Conservation (phyloP, 2,888 invertebrate species). For the Clistopyga incitator region DNA sequence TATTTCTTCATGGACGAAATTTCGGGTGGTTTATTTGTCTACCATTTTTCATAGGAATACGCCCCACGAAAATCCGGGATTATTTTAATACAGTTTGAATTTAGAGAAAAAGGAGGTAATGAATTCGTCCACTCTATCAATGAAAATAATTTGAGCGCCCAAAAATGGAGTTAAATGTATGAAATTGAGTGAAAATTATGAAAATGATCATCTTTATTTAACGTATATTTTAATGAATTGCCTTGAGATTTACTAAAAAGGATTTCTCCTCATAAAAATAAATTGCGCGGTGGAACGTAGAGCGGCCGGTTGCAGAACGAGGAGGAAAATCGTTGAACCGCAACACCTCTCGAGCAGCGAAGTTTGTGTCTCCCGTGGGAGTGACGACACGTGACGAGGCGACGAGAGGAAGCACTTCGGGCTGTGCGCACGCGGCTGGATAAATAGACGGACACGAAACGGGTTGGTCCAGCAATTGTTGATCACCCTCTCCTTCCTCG, state of each 20-base stretch:
- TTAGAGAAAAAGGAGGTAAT: too few relatives aligned
- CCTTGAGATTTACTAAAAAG: not conserved
- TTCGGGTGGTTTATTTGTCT: too few relatives aligned
- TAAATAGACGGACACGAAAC: slow-evolving; percentile 67
- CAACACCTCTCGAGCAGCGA: slow-evolving; percentile 30
- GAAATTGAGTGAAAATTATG: too few relatives aligned
- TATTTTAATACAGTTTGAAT: too few relatives aligned
- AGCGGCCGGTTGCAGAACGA: slow-evolving; percentile 14
- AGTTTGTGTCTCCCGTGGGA: slow-evolving; percentile 54
- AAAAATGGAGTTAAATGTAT: too few relatives aligned
- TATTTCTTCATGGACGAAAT: too few relatives aligned
- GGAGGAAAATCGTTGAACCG: slow-evolving; percentile 50
- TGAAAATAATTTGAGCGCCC: too few relatives aligned
- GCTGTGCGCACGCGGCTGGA: slow-evolving; percentile 48
- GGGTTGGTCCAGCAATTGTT: slow-evolving; percentile 68
- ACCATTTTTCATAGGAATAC: too few relatives aligned
- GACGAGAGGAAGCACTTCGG: slow-evolving; percentile 45
- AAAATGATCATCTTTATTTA: not conserved
- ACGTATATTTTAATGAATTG: not conserved
- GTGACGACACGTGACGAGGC: slow-evolving; percentile 59
- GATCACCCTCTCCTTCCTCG: slow-evolving; percentile 28
- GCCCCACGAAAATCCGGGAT: too few relatives aligned
- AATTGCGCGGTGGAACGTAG: slow-evolving; percentile 14
- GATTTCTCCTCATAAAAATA: not conserved
- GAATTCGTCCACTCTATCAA: too few relatives aligned